These are phyloP conservation scores for Dendrolimus pini DNA, from an alignment of 2,888 invertebrate species.

Conservation along the genomic window DNA sequence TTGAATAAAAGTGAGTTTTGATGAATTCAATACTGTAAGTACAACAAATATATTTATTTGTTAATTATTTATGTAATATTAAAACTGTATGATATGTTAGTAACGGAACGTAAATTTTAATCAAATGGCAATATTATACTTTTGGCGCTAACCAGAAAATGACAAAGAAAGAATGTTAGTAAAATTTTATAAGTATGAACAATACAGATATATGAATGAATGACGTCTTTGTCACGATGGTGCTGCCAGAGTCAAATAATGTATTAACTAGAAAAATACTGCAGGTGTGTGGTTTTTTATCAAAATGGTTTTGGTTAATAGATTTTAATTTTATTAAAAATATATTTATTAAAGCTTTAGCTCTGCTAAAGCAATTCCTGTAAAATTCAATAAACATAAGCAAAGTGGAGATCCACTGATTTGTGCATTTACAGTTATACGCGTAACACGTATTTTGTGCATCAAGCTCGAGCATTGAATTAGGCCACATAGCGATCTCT, in stretches of 20 bases:
- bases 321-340: conserved; percentile 46
- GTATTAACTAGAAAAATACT: conserved; percentile 29
- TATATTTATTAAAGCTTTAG: conserved; percentile 20
- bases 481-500: conserved; percentile 79
- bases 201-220: background rate
- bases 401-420: conserved; percentile 39
- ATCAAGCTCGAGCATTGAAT: conserved; percentile 75
- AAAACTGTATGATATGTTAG: too few species aligned
- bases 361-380: conserved; percentile 16
- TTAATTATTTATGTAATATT: too few species aligned
- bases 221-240: conserved; percentile 16
- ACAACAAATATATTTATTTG: too few species aligned
- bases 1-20: too few species aligned
- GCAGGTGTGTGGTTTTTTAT: conserved; percentile 58
- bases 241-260: conserved; percentile 32
- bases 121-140: background rate
- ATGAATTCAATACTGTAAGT: too few species aligned
- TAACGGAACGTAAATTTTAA: background rate
- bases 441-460: conserved; percentile 77
- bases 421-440: conserved; percentile 75
- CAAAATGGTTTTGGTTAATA: conserved; percentile 65
- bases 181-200: background rate
- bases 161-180: background rate
- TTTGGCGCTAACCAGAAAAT: background rate
- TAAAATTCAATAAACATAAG: conserved; percentile 14